phyloP scores from a whole-genome alignment of 1,140 invertebrate genomes.

The Saxidomus purpurata region DNA sequence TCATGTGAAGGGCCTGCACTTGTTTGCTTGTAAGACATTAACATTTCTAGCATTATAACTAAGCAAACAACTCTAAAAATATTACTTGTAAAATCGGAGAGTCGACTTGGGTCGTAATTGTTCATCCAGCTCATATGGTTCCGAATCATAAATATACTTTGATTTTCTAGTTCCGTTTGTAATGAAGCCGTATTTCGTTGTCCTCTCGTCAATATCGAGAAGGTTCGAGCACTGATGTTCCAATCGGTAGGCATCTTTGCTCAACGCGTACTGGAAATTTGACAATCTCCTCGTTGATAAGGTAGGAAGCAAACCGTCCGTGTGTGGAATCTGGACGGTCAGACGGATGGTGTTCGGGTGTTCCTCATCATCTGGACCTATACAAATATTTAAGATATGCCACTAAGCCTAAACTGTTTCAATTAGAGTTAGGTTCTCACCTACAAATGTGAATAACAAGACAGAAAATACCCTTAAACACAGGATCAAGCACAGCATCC shows the following conservation, averaged over 20 bases:
- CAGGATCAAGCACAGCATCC: too few species aligned
- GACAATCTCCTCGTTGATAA: constrained; percentile 85
- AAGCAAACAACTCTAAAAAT: background rate
- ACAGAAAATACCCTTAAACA: too few species aligned
- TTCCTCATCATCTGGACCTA: constrained; percentile 80
- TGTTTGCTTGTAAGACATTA: too few species aligned
- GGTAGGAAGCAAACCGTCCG: constrained; percentile 86
- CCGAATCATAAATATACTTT: constrained; percentile 78
- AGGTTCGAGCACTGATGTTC: constrained; percentile 86
- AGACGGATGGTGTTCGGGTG: constrained; percentile 84
- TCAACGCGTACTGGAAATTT: constrained; percentile 86
- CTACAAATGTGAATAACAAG: too few species aligned
- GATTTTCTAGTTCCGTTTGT: constrained; percentile 81
- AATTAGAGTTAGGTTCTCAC: too few species aligned
- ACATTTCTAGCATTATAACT: too few species aligned
- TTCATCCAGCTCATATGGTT: constrained; percentile 84
- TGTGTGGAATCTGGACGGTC: constrained; percentile 85
- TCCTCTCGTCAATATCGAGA: constrained; percentile 76
- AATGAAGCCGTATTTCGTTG: constrained; percentile 82
- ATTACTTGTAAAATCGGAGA: constrained; percentile 83
- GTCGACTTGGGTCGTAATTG: constrained; percentile 80
- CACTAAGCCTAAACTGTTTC: too few species aligned
- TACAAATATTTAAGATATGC: background rate
- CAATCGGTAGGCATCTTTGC: constrained; percentile 82
- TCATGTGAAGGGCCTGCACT: too few species aligned